A percentile compares a stretch with the other conserved stretches of the same genome.
phyloP scores from a whole-genome alignment of 1,140 invertebrate genomes.

The Drosophila bocki region DNA sequence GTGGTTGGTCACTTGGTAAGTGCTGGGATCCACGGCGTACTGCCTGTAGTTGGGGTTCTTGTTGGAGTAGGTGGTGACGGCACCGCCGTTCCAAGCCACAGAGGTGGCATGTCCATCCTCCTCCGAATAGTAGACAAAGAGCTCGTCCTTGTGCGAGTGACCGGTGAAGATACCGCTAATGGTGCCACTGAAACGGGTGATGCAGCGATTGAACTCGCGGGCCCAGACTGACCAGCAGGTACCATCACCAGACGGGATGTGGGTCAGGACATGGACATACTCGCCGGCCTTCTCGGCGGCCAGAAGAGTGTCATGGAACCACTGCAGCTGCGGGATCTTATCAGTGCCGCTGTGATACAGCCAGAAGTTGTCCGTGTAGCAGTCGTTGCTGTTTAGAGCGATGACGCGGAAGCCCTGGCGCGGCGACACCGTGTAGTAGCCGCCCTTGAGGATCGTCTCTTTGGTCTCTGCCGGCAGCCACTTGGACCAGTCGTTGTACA shows the following conservation, averaged over 20 bases:
- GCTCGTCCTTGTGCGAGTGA: conserved; percentile 92
- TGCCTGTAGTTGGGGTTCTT: conserved; percentile 94
- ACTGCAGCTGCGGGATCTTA: conserved; percentile 89
- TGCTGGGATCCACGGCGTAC: conserved; percentile 88
- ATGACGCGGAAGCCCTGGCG: conserved; percentile 90
- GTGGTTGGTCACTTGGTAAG: conserved; percentile 87
- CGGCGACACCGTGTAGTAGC: conserved; percentile 89
- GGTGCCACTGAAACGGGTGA: conserved; percentile 88
- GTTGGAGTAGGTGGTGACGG: conserved; percentile 88
- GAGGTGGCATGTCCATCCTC: conserved; percentile 86
- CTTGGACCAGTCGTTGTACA: conserved; percentile 88
- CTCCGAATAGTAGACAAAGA: conserved; percentile 89
- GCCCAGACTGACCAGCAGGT: conserved; percentile 90
- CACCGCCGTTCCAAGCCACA: conserved; percentile 92
- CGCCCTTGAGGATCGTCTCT: conserved; percentile 88
- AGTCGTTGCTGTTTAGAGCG: conserved; percentile 91
- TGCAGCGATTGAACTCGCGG: conserved; percentile 88
- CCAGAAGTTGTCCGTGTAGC: conserved; percentile 91
- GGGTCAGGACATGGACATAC: conserved; percentile 93
- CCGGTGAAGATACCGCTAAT: conserved; percentile 93
- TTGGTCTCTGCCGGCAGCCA: conserved; percentile 89
- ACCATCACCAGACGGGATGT: conserved; percentile 91
- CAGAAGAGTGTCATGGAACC: conserved; percentile 90
- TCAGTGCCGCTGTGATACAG: conserved; percentile 78
- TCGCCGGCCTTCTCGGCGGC: conserved; percentile 90